Base-by-base conservation (phyloP, 2,888 invertebrate species). In the Leucoma salicis region DNA sequence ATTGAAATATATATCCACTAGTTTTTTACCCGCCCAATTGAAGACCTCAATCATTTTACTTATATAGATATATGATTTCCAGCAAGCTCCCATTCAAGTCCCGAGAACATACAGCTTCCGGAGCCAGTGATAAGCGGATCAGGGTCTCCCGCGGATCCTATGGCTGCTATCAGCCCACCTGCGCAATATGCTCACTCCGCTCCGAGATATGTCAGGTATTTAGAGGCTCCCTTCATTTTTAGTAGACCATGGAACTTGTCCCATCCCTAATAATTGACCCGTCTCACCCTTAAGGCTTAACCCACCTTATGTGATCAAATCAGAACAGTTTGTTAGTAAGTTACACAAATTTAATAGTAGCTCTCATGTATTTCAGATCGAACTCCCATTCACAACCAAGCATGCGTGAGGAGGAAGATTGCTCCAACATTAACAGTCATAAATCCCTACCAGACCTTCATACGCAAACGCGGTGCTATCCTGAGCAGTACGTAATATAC, bases 401-500 rank as follows among this genome's bases (percentile, higher is more conserved):
- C 56, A 83, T 88, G 62, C 86, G 91, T 1, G 91, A 91, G 21
- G 91, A 91, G 18, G 88, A 90, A 12, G 84, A 84, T 47, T 85
- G 90, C 52, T 84, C 89, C 14, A 92, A 92, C 62, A 92, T 92
- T 56, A 92, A 92, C 64, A 92, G 92, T 48, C 96, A 96, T 87
- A 96, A 96, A 71, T 96, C 96, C 24, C 82, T 96, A 62, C 96
- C 96, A 0, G 95, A 95, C 73, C 83, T 95, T 36, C 94, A 94
- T 63, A 92, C 93, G 11, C 92, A 92, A 60, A 90, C 91, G 11
- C 70, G 86, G 11, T 78, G 78, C 53, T 90, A 86, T 39, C 71
- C 82, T 1, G 88, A 89, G 70, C 87, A 84, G 89, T 88, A 15
- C 77, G 84, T 74, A 29, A 4, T n/a, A 1, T 10, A 21, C 21